Evolutionary conservation across 2,797 vertebrate species (phyloP), one percentile per base, ranked within the genome.

Genomic region (Cyclura pinguis): DNA sequence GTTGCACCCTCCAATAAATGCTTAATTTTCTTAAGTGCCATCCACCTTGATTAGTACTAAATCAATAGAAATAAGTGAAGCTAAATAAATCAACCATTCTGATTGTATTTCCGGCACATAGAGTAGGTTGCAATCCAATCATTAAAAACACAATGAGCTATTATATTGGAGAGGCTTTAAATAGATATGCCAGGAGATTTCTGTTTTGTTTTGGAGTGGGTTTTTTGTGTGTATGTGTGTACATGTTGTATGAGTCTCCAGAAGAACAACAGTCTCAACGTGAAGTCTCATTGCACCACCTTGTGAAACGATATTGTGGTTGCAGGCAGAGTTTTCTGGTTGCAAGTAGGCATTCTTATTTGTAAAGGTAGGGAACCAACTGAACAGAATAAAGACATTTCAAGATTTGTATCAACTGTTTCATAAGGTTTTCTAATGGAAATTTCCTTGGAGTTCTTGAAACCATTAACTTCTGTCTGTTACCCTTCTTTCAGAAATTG

Each of bases 251-350:
- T 50, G n/a, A n/a, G 47, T 76, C n/a, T 20, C 6, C 50, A 73
- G 87, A 85, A 87, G 67, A 35, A 1, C 32, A 0, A 9, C 1
- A 0, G 1, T 14, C 52, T n/a, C 35, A 50, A 0, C 67, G 42
- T 3, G 59, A 95, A 77, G 92, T 78, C 87, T 76, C 88, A 92
- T 27, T 88, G 27, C 92, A 92, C 93, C 94, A 93, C 90, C 95
- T 95, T 92, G 92, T 94, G 95, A 92, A 94, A 84, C 10, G 90
- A n/a, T 20, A 62, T 8, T 0, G 0, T 86, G n/a, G 2, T 72
- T 96, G 92, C 92, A 93, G 77, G 18, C 50, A 50, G 57, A 72
- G 13, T 7, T 73, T 90, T 87, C 76, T 92, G 84, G 27, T 27
- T 91, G 55, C 32, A 14, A 29, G 57, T 84, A 20, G 57, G 86